These are phyloP conservation scores for Tangara arthus DNA, from an alignment of 2,797 vertebrate genomes.

Conservation along the genomic window DNA sequence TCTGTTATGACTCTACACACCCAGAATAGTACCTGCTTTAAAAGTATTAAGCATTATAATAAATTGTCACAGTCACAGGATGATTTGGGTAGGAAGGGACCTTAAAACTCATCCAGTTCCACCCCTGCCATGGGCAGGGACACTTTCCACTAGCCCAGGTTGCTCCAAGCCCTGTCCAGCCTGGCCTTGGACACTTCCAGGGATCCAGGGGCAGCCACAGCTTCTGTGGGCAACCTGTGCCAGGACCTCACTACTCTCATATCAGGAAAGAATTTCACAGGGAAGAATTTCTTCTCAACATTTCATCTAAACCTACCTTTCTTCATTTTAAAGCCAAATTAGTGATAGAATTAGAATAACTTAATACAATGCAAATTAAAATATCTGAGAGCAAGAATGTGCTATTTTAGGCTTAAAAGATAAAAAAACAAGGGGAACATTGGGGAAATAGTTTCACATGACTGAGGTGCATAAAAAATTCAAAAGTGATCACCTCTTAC, in stretches of 20 bases:
- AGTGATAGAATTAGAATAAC: background rate
- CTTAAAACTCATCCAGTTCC: background rate
- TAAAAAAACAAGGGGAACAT: background rate
- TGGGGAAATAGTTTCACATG: background rate
- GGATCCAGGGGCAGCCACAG: background rate
- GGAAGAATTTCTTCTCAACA: background rate
- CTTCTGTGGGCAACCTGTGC: accelerated
- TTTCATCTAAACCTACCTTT: background rate
- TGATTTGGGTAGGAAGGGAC: background rate
- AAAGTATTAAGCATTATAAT: background rate
- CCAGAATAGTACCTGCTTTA: background rate
- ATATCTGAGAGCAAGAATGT: background rate
- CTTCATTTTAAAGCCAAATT: background rate
- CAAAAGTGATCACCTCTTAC: background rate
- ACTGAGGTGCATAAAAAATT: background rate
- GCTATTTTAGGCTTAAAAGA: background rate
- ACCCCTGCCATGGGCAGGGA: background rate
- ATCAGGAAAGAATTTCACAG: background rate
- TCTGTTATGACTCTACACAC: background rate
- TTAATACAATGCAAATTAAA: background rate
- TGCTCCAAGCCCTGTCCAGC: accelerated
- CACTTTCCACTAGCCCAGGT: accelerated
- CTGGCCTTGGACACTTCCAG: background rate
- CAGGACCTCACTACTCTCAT: accelerated
- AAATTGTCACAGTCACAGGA: background rate